These are phyloP conservation scores for Sinocyclocheilus anophthalmus DNA, from an alignment of 2,113 vertebrate species.

Conservation along the genomic window DNA sequence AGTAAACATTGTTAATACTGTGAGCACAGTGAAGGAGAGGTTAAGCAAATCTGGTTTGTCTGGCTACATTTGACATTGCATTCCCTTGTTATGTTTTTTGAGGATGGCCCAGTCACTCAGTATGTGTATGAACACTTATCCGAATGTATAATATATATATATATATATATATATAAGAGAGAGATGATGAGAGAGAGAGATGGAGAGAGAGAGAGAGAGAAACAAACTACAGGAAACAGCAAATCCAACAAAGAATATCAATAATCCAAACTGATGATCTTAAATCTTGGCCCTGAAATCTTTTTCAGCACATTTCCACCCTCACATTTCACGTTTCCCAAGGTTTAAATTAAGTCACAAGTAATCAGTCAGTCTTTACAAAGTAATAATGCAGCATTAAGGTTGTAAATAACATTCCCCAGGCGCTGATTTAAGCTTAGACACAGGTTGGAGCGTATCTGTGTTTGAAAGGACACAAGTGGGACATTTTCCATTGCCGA, in stretches of 20 bases:
- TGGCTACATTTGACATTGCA: background rate
- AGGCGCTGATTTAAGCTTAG: background rate
- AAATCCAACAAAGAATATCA: background rate
- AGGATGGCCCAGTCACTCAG: background rate
- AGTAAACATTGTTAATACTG: slow-evolving; percentile 9
- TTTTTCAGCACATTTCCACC: background rate
- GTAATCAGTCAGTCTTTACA: background rate
- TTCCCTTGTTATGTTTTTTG: background rate
- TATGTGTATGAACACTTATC: background rate
- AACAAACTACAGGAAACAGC: background rate
- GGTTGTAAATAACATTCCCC: background rate
- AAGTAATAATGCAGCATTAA: background rate
- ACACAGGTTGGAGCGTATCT: background rate
- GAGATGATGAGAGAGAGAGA: too few species aligned
- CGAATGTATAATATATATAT: background rate
- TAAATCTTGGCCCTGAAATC: background rate
- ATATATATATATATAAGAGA: background rate
- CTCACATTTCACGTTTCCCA: background rate
- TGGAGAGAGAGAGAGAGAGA: too few species aligned
- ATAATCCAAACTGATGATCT: background rate
- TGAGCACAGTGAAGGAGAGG: background rate
- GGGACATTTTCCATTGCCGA: slow-evolving; percentile 16
- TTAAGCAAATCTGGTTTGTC: slow-evolving; percentile 8
- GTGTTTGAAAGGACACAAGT: background rate
- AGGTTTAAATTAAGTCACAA: background rate